Base-by-base conservation (phyloP, 2,797 vertebrate genomes). In the Myripristis jacobus region DNA sequence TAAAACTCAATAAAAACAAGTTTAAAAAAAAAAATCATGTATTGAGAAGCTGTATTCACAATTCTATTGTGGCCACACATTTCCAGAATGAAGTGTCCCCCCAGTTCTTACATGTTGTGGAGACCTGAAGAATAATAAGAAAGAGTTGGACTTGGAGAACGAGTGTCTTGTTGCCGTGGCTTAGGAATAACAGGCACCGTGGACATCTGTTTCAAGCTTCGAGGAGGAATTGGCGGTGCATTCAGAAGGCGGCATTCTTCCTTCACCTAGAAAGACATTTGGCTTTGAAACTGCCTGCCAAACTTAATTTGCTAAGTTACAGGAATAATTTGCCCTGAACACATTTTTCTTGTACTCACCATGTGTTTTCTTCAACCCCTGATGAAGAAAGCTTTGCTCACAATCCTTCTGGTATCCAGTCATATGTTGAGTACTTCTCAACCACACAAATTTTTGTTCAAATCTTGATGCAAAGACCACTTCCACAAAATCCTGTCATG, bases 61-160 rank as follows among this genome's bases (percentile, higher is more conserved):
- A 31, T 31, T 31, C 29, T 31, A 31, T 0, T 27, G 21, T 15
- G 16, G 38, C 29, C 15, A 46, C 2, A 47, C 16, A 3, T 52
- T 16, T 34, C 41, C 16, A 24, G n/a, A 7, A 21, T 11, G 29
- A 64, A 62, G 44, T 9, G 3, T 1, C 18, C 46, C 59, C 50
- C 11, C 1, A 21, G 31, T 65, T 94, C 98, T 94, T 95, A 98
- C 98, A 98, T 96, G 94, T 89, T 97, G 87, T 98, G 97, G 65
- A 99, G 95, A 73, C 98, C 98, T 29, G 98, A 99, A 4, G 98
- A 99, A 77, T 99, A 99, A 86, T 98, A 99, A 62, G 98, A 99
- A 58, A 99, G 93, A 7, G 97, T 99, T 29, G 98, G 98, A 91
- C 98, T 99, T 29, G 97, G 97, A 82, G 97, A 97, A 18, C 97